A percentile compares a stretch with the other conserved stretches of the same genome.
These are phyloP conservation scores for Oplegnathus fasciatus DNA, from an alignment of 2,113 vertebrate species.

Conservation along the genomic window DNA sequence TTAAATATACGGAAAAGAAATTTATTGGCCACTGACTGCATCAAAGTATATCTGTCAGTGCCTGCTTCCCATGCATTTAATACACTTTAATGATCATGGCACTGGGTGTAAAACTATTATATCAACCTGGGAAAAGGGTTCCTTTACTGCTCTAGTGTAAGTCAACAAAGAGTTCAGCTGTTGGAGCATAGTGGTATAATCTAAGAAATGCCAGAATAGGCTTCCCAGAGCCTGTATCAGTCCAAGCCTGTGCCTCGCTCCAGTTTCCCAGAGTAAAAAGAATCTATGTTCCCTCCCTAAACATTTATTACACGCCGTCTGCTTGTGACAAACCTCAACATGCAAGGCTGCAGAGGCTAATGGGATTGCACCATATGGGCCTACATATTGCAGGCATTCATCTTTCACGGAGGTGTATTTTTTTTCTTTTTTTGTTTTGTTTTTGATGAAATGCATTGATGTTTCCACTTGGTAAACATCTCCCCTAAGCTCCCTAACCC, in stretches of 20 bases:
- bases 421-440: neutral
- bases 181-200: neutral
- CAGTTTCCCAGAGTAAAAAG: conserved; percentile 52
- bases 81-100: neutral
- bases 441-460: conserved; percentile 52
- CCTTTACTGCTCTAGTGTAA: neutral
- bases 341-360: conserved; percentile 67
- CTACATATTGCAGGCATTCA: conserved; percentile 62
- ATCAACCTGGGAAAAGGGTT: too few relatives aligned
- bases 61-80: neutral
- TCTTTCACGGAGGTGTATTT: conserved; percentile 47
- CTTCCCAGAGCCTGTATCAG: conserved; percentile 3
- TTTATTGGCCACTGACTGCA: neutral
- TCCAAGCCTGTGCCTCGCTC: neutral
- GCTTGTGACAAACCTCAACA: conserved; percentile 69
- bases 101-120: neutral
- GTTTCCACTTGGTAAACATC: conserved; percentile 51
- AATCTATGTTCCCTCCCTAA: conserved; percentile 49
- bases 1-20: neutral
- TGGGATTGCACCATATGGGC: conserved; percentile 70
- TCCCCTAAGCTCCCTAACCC: conserved; percentile 33
- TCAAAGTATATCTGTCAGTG: neutral
- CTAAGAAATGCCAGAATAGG: neutral
- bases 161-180: neutral
- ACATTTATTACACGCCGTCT: conserved; percentile 69